Conservation (phyloP, 2,113 vertebrate genomes). For the Anolis sagrei region DNA sequence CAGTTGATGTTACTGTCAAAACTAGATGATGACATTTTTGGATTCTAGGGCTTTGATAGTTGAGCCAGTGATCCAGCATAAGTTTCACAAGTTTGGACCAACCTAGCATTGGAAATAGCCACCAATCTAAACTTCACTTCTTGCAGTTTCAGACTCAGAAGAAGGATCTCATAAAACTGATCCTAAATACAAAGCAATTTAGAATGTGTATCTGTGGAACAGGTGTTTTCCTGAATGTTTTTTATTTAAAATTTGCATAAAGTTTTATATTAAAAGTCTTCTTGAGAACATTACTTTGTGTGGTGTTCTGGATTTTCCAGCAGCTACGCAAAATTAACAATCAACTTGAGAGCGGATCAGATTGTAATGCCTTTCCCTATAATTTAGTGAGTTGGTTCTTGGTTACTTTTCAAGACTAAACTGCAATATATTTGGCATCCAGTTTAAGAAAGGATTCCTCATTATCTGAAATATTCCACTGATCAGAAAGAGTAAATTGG, state of each 20-base stretch:
- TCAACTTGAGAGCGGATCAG: not conserved
- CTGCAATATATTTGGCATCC: not conserved
- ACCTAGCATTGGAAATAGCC: not conserved
- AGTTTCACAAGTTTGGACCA: not conserved
- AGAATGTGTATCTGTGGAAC: not conserved
- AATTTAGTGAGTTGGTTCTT: not conserved
- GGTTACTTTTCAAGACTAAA: not conserved
- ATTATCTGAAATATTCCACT: not conserved
- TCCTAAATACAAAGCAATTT: not conserved
- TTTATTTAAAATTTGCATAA: constrained; percentile 5
- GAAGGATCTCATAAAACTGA: not conserved
- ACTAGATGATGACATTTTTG: not conserved
- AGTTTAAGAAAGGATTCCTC: not conserved
- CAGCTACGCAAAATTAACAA: not conserved
- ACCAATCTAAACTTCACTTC: not conserved
- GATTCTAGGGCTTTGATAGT: not conserved
- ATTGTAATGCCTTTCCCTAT: not conserved
- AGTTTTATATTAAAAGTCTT: not conserved
- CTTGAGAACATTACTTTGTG: not conserved
- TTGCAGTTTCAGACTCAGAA: not conserved
- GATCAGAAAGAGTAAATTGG: not conserved
- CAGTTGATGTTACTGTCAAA: not conserved
- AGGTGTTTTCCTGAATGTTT: not conserved
- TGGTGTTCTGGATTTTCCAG: not conserved
- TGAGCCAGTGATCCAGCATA: not conserved